These are phyloP conservation scores for Anoncus sp. DNA, from an alignment of 2,888 invertebrate species.

Conservation along the genomic window DNA sequence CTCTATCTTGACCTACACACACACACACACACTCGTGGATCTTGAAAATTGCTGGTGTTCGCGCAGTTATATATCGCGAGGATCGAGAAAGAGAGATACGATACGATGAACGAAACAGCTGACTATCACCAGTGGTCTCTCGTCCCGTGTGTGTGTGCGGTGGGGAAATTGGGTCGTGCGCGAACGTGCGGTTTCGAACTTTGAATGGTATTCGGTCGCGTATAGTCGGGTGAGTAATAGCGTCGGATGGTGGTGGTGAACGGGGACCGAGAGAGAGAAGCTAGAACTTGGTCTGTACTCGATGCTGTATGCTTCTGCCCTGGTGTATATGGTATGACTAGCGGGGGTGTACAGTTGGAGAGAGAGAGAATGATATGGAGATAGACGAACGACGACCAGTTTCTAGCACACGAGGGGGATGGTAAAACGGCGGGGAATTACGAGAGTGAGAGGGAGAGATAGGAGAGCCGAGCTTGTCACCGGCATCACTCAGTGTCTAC, in stretches of 20 bases:
- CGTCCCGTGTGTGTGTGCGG: conserved; percentile 34
- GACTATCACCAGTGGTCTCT: conserved; percentile 69
- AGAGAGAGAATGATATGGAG: conserved; percentile 59
- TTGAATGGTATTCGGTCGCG: conserved; percentile 79
- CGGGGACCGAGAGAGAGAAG: conserved; percentile 52
- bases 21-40: conserved; percentile 18
- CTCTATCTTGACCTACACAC: conserved; percentile 8
- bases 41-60: conserved; percentile 29
- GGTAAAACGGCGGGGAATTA: conserved; percentile 45
- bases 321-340: conserved; percentile 38
- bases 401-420: conserved; percentile 28
- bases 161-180: conserved; percentile 80
- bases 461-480: conserved; percentile 75
- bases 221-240: conserved; percentile 79
- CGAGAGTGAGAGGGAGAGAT: conserved; percentile 43
- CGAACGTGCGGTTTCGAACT: conserved; percentile 80
- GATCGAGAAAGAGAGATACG: conserved; percentile 23
- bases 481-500: conserved; percentile 78
- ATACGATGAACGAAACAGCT: conserved; percentile 71
- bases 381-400: conserved; percentile 49
- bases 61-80: too few relatives aligned
- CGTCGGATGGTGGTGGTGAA: conserved; percentile 72
- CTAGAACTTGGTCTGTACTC: conserved; percentile 39
- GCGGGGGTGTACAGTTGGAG: conserved; percentile 65
- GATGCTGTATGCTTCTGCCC: conserved; percentile 37